Conservation (phyloP, 2,888 invertebrate genomes). For the Empis livida region DNA sequence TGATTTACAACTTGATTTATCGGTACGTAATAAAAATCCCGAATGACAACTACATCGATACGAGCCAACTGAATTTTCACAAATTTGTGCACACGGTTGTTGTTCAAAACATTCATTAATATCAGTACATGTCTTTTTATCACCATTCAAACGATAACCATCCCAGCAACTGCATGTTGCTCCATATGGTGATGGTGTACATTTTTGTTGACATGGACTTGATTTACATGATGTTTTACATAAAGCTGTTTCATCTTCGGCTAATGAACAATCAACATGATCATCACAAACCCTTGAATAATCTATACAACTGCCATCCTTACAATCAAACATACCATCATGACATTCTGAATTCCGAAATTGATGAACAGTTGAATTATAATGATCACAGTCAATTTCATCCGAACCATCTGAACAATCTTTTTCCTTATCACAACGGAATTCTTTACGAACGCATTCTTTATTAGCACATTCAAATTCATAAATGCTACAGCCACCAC, state of each 20-base stretch:
- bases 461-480: conserved; percentile 52
- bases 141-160: conserved; percentile 43
- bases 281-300: conserved; percentile 50
- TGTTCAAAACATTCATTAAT: conserved; percentile 53
- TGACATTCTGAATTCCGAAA: conserved; percentile 18
- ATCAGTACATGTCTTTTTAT: conserved; percentile 48
- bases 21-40: conserved; percentile 37
- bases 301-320: conserved; percentile 51
- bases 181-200: conserved; percentile 51
- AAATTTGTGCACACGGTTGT: conserved; percentile 48
- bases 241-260: conserved; percentile 53
- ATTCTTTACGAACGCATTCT: conserved; percentile 43
- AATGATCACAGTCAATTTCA: conserved; percentile 43
- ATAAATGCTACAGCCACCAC: conserved; percentile 43
- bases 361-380: conserved; percentile 15
- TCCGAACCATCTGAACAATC: conserved; percentile 66
- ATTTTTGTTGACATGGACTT: conserved; percentile 41
- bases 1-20: conserved; percentile 56
- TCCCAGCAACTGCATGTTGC: conserved; percentile 48
- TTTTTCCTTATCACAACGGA: conserved; percentile 46
- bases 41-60: conserved; percentile 30
- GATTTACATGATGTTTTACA: conserved; percentile 40
- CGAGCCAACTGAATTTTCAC: conserved; percentile 29
- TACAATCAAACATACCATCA: conserved; percentile 40
- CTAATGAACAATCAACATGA: conserved; percentile 49